Evolutionary conservation across 2,888 invertebrate genomes (phyloP), one percentile per base, ranked within the genome.

Genomic region (Temnothorax ravouxi): DNA sequence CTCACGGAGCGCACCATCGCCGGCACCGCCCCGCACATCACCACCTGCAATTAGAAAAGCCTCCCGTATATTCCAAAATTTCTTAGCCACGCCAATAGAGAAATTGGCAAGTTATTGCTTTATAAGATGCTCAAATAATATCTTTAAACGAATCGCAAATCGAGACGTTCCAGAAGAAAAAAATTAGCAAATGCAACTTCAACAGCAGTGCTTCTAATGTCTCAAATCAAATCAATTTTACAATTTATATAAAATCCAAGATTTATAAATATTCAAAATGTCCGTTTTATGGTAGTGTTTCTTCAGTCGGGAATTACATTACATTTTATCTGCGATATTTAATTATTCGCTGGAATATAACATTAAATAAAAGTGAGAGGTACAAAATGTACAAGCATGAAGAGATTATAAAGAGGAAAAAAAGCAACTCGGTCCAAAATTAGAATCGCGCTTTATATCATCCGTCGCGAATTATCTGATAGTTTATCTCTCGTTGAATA

Each of bases 21-120:
- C 95, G 96, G 96, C 96, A 96, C 96, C 96, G 96, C 96, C 95
- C 96, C 96, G 96, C 96, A 96, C 96, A 96, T 96, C 96, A 96
- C 96, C 96, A 97, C 96, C 97, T 97, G 95, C 47, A 93, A 92
- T 86, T 69, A 80, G 56, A 89, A 88, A 81, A 67, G 9, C 8
- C 56, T 34, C 34, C 21, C 71, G 34, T 79, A 15, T 59, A 71
- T 59, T 59, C 3, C 11, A n/a, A 44, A 85, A 83, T 59, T 52
- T 38, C 21, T 61, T 52, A 13, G 18, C 6, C n/a, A 47, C 44
- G 29, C 3, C 11, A 76, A n/a, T 66, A 13, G 13, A 25, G 15
- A 69, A 56, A 44, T 69, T n/a, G n/a, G 5, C 47, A 25, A 18
- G 2, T 25, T n/a, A n/a, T n/a, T 38, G 11, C 54, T 54, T n/a